Conservation (phyloP, 2,888 invertebrate genomes). For the Sthenelais limicola region DNA sequence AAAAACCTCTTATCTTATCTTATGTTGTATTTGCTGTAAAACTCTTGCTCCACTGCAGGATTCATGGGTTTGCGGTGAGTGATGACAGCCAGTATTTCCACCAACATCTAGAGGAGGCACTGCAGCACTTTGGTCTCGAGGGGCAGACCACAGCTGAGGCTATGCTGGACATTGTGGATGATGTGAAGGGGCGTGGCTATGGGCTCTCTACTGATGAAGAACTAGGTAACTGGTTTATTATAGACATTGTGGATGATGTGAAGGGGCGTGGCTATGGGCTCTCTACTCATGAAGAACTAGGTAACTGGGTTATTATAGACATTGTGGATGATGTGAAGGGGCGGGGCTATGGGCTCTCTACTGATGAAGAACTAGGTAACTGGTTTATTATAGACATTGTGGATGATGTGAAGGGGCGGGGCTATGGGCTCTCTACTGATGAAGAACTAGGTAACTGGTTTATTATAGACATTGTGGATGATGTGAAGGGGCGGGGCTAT, state of each 20-base stretch:
- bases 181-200: conserved; percentile 66
- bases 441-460: too few species aligned
- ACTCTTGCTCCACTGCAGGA: conserved; percentile 54
- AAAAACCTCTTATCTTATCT: too few species aligned
- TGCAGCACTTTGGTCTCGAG: conserved; percentile 55
- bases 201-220: conserved; percentile 63
- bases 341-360: conserved; percentile 64
- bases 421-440: conserved; percentile 64
- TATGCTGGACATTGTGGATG: conserved; percentile 63
- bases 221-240: conserved; percentile 59
- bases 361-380: conserved; percentile 64
- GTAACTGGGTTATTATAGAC: conserved; percentile 61
- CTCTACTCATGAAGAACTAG: conserved; percentile 64
- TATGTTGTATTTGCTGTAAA: background rate
- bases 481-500: conserved; percentile 66
- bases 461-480: conserved; percentile 63
- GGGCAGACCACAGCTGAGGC: conserved; percentile 55
- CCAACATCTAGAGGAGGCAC: conserved; percentile 56
- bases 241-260: conserved; percentile 64
- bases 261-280: conserved; percentile 66
- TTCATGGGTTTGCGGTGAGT: conserved; percentile 64
- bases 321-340: conserved; percentile 66
- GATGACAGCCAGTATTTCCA: conserved; percentile 61
- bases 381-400: conserved; percentile 62
- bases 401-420: conserved; percentile 65